Conservation (phyloP, 2,888 invertebrate genomes). For the Carabus problematicus region DNA sequence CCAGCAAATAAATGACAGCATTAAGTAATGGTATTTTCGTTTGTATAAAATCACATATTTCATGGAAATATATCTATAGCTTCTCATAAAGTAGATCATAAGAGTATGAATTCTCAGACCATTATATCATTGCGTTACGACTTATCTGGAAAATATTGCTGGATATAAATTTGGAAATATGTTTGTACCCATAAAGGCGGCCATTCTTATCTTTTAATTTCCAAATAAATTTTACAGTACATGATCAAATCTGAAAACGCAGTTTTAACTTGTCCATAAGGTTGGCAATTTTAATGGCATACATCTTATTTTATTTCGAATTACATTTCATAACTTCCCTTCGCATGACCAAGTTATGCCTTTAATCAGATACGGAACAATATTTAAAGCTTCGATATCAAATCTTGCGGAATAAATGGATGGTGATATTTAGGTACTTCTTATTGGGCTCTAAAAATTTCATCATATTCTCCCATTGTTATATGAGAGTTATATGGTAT, state of each 20-base stretch:
- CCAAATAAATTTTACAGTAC: constrained; percentile 33
- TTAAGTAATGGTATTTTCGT: too few relatives aligned
- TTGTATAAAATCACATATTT: too few relatives aligned
- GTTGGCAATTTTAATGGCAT: constrained; percentile 30
- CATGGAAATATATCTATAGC: too few relatives aligned
- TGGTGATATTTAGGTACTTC: constrained; percentile 20
- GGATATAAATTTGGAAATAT: constrained; percentile 35
- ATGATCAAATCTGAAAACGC: constrained; percentile 34
- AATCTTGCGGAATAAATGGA: constrained; percentile 17
- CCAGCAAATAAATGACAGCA: too few relatives aligned
- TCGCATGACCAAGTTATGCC: constrained; percentile 16
- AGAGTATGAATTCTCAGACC: too few relatives aligned
- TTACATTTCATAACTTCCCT: constrained; percentile 18
- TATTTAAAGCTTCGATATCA: constrained; percentile 10
- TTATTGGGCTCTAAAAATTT: neutral
- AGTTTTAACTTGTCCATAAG: constrained; percentile 27
- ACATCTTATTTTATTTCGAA: constrained; percentile 31
- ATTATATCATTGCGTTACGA: too few relatives aligned
- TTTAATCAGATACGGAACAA: constrained; percentile 24
- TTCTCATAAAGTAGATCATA: too few relatives aligned
- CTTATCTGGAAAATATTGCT: too few relatives aligned
- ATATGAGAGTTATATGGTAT: neutral
- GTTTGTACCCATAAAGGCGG: constrained; percentile 21
- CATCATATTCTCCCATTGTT: neutral
- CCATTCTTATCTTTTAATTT: constrained; percentile 31